Percentiles rank a stretch among this genome's conserved stretches.
phyloP scores from a whole-genome alignment of 92 coral and sea anemone species.

The Palythoa grandis region DNA sequence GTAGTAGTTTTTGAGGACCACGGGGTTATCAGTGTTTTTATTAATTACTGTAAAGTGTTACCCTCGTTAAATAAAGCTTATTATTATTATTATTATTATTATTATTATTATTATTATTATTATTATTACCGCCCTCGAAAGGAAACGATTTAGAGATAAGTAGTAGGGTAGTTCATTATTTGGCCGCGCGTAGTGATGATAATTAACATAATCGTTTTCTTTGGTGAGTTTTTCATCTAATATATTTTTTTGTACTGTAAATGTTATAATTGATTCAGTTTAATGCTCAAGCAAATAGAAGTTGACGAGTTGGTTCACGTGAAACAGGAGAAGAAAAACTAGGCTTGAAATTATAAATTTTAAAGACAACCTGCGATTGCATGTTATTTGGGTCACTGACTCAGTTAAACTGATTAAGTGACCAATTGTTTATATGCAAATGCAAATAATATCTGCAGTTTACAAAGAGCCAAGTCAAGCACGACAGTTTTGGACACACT shows the following conservation, averaged over 20 bases:
- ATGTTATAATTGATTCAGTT: background rate
- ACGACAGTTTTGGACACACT: conserved; percentile 14
- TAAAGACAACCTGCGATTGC: background rate
- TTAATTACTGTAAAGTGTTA: too few relatives aligned
- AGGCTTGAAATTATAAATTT: background rate
- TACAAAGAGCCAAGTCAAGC: conserved; percentile 27
- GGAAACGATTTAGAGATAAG: too few relatives aligned
- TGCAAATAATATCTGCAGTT: background rate
- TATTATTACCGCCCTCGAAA: too few relatives aligned
- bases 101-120: too few relatives aligned
- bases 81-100: too few relatives aligned
- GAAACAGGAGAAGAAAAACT: background rate
- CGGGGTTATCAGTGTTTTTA: too few relatives aligned
- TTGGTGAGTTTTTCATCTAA: background rate
- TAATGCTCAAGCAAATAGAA: background rate
- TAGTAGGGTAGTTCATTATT: too few relatives aligned
- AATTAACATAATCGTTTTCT: too few relatives aligned
- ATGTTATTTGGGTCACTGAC: background rate
- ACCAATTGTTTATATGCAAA: conserved; percentile 20
- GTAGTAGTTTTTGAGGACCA: too few relatives aligned
- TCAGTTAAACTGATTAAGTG: background rate
- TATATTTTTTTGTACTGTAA: background rate
- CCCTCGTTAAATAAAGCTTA: too few relatives aligned
- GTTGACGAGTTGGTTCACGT: background rate
- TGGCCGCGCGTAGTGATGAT: too few relatives aligned